Evolutionary conservation across 2,113 vertebrate genomes (phyloP).

Genomic region (Aspiorhynchus laticeps): DNA sequence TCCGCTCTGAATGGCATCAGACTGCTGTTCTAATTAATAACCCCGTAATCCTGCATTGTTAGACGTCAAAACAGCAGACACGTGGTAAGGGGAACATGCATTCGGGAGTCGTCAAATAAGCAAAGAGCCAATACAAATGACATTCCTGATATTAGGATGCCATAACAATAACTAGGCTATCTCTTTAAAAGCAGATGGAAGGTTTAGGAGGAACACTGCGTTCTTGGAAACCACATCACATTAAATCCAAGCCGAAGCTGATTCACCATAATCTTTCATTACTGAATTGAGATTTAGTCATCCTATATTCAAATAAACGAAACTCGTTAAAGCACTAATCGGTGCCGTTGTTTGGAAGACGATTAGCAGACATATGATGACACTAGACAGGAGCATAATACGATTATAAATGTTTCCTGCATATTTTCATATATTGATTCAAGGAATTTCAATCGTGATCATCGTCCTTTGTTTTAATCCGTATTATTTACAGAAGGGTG

Average conservation of each 20-base stretch:
- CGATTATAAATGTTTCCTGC: slow-evolving; percentile 83
- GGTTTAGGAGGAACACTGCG: slow-evolving; percentile 72
- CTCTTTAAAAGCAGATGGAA: slow-evolving; percentile 76
- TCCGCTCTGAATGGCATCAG: slow-evolving; percentile 78
- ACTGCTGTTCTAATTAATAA: slow-evolving; percentile 81
- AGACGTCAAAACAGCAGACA: slow-evolving; percentile 65
- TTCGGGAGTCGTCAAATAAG: slow-evolving; percentile 37
- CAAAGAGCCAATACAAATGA: slow-evolving; percentile 65
- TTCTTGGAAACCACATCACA: slow-evolving; percentile 72
- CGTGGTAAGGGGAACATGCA: slow-evolving; percentile 44
- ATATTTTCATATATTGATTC: slow-evolving; percentile 91
- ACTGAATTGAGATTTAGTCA: slow-evolving; percentile 62
- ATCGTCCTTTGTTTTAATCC: slow-evolving; percentile 86
- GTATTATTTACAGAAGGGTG: slow-evolving; percentile 83
- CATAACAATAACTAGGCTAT: slow-evolving; percentile 74
- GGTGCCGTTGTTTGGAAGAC: slow-evolving; percentile 79
- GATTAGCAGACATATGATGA: slow-evolving; percentile 87
- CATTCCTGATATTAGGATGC: slow-evolving; percentile 73
- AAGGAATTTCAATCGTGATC: slow-evolving; percentile 87
- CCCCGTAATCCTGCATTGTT: slow-evolving; percentile 76
- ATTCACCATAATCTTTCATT: slow-evolving; percentile 72
- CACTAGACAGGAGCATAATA: slow-evolving; percentile 78
- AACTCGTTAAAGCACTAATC: slow-evolving; percentile 75
- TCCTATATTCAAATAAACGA: slow-evolving; percentile 66
- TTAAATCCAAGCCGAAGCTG: slow-evolving; percentile 68